These are phyloP conservation scores for Peromyscus californicus DNA, from an alignment of 2,113 vertebrate genomes.

Conservation along the genomic window DNA sequence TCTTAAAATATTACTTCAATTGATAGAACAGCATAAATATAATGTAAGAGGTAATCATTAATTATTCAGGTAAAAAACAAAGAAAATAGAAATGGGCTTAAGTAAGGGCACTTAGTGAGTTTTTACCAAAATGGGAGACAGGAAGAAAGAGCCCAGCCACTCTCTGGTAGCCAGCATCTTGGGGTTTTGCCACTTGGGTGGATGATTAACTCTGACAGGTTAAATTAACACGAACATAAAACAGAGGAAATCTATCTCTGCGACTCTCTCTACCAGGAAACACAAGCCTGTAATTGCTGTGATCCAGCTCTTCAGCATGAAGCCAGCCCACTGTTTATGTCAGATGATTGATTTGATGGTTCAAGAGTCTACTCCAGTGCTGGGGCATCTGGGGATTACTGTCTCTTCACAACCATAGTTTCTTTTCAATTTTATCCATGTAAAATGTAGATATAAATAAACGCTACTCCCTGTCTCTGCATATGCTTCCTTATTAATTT, in stretches of 20 bases:
- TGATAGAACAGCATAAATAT: neutral
- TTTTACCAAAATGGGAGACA: neutral
- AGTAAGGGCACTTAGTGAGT: neutral
- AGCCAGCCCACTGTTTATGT: slow-evolving; percentile 49
- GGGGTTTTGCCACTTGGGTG: slow-evolving; percentile 35
- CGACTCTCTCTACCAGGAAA: slow-evolving; percentile 76
- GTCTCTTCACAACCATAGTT: slow-evolving; percentile 26
- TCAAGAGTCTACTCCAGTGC: slow-evolving; percentile 55
- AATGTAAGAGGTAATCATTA: neutral
- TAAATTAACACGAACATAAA: slow-evolving; percentile 82
- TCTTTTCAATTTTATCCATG: slow-evolving; percentile 23
- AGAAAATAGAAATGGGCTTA: neutral
- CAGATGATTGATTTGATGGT: slow-evolving; percentile 65
- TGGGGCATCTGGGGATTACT: slow-evolving; percentile 41
- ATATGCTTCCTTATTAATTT: neutral
- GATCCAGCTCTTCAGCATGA: slow-evolving; percentile 72
- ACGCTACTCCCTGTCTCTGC: neutral
- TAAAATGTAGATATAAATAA: slow-evolving; percentile 41
- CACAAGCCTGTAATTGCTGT: slow-evolving; percentile 71
- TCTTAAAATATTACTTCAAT: neutral
- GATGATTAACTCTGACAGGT: slow-evolving; percentile 81
- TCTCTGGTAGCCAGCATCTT: neutral
- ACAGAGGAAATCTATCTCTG: slow-evolving; percentile 77
- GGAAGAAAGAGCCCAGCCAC: neutral
- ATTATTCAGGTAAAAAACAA: slow-evolving; percentile 15